Percentiles rank a stretch among this genome's conserved stretches.
These are phyloP conservation scores for Hemistola chrysoprasaria DNA, from an alignment of 2,888 invertebrate species.

Conservation along the genomic window DNA sequence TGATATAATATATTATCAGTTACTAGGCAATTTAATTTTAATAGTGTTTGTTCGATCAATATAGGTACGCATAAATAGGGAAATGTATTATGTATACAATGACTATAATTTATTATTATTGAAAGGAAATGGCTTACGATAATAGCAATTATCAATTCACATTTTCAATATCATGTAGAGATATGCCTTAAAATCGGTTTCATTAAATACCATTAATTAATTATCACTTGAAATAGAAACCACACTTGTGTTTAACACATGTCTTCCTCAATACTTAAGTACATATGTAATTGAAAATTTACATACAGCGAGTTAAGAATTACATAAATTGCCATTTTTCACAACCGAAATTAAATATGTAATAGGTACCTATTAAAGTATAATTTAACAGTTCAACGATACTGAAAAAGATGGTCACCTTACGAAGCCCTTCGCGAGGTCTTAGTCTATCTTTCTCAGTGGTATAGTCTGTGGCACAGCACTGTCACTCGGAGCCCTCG, in stretches of 20 bases:
- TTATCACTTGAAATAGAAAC: conserved; percentile 66
- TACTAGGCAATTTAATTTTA: conserved; percentile 18
- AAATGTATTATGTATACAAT: conserved; percentile 22
- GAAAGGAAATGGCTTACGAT: conserved; percentile 16
- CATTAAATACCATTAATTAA: conserved; percentile 33
- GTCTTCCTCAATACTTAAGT: conserved; percentile 67
- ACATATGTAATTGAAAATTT: conserved; percentile 70
- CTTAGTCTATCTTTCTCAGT: conserved; percentile 54
- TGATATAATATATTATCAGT: conserved; percentile 7
- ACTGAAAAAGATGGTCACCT: conserved; percentile 55
- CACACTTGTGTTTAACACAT: conserved; percentile 76
- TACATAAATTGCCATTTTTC: conserved; percentile 81
- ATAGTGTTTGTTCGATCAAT: conserved; percentile 22
- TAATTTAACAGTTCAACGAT: conserved; percentile 69
- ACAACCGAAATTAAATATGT: conserved; percentile 82
- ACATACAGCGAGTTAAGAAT: conserved; percentile 71
- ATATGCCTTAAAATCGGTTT: conserved; percentile 52
- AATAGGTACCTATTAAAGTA: conserved; percentile 67
- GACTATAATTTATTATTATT: conserved; percentile 21
- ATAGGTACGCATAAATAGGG: conserved; percentile 17
- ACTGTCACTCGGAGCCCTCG: conserved; percentile 67
- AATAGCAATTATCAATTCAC: conserved; percentile 15
- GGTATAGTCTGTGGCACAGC: conserved; percentile 65
- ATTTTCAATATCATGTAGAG: conserved; percentile 35
- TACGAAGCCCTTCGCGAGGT: conserved; percentile 36